Evolutionary conservation across 2,888 invertebrate genomes (phyloP).

Genomic region (Euplexia lucipara): DNA sequence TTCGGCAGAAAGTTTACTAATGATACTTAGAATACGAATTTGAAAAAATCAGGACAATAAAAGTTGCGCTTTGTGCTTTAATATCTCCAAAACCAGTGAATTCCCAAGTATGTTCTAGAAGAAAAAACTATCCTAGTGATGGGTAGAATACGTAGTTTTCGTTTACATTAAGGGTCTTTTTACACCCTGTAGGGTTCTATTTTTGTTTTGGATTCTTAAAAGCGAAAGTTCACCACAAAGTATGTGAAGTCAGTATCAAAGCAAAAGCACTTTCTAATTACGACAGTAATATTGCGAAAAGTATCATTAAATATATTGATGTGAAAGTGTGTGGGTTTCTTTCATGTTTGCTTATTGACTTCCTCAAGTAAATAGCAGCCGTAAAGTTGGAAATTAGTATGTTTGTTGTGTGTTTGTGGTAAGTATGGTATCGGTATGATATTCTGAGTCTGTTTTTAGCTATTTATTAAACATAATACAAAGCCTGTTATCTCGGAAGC

Average conservation of each 20-base stretch:
- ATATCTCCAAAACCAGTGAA: too few relatives aligned
- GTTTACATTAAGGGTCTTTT: too few relatives aligned
- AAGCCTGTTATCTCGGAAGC: too few relatives aligned
- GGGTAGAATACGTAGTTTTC: too few relatives aligned
- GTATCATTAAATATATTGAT: background rate
- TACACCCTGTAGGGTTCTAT: too few relatives aligned
- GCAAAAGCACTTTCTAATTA: conserved; percentile 25
- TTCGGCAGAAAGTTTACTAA: too few relatives aligned
- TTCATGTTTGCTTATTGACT: conserved; percentile 8
- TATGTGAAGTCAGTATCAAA: background rate
- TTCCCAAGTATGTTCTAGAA: too few relatives aligned
- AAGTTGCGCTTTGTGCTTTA: too few relatives aligned
- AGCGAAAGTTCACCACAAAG: background rate
- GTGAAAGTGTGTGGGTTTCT: conserved; percentile 18
- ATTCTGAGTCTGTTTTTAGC: background rate
- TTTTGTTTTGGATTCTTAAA: too few relatives aligned
- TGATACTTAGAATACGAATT: too few relatives aligned
- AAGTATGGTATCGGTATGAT: background rate
- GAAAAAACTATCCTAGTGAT: too few relatives aligned
- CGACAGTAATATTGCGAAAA: background rate
- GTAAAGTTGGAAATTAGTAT: conserved; percentile 9
- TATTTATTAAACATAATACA: background rate
- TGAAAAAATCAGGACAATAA: too few relatives aligned
- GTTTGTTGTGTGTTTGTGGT: background rate
- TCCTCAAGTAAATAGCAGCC: conserved; percentile 11